Conservation (phyloP, 2,888 invertebrate species). For the Protodeltote pygarga region DNA sequence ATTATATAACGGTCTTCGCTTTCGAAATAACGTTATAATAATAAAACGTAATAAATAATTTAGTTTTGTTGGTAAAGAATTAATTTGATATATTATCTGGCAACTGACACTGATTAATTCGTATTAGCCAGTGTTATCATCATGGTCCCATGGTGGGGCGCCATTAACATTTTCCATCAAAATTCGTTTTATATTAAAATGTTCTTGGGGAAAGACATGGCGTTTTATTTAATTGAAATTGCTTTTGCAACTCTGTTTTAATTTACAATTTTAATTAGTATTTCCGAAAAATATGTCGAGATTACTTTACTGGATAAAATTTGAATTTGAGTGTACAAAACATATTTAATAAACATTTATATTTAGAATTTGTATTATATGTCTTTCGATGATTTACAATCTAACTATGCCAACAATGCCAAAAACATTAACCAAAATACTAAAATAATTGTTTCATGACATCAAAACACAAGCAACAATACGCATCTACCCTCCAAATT, state of each 20-base stretch:
- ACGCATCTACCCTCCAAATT: conserved; percentile 33
- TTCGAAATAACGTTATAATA: conserved; percentile 30
- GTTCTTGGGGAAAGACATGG: conserved; percentile 1
- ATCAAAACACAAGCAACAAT: conserved; percentile 13
- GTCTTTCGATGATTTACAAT: too few species aligned
- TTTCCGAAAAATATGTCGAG: conserved; percentile 5
- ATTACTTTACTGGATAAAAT: too few species aligned
- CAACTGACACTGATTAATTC: conserved; percentile 44
- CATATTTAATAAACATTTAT: too few species aligned
- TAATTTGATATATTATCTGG: conserved; percentile 37
- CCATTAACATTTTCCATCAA: conserved; percentile 27
- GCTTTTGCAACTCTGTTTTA: background rate
- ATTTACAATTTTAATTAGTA: conserved; percentile 1
- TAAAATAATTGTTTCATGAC: conserved; percentile 24
- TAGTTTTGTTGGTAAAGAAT: conserved; percentile 30
- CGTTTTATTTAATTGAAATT: conserved; percentile 5
- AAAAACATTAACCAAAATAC: conserved; percentile 10
- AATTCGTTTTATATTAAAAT: conserved; percentile 28
- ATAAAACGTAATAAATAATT: conserved; percentile 33
- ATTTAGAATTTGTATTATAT: too few species aligned
- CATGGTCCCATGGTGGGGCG: conserved; percentile 37
- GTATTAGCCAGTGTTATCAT: conserved; percentile 31
- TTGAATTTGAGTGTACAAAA: too few species aligned
- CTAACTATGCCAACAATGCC: conserved; percentile 8
- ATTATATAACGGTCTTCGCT: too few species aligned